A percentile compares a stretch with the other conserved stretches of the same genome.
These are phyloP conservation scores for Forficula auricularia DNA, from an alignment of 1,140 invertebrate species.

Conservation along the genomic window DNA sequence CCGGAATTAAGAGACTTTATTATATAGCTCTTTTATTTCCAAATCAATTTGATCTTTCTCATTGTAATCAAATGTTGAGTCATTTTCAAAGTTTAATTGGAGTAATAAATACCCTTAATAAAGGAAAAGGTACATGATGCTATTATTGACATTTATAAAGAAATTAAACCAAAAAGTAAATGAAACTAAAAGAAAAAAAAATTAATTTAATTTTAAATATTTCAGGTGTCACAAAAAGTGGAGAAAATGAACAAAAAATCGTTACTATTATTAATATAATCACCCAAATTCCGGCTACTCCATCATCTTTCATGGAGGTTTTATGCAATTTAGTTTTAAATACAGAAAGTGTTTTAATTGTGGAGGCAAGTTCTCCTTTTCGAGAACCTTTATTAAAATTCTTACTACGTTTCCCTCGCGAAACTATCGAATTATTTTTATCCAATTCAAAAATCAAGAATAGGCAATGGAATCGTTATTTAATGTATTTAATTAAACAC, in stretches of 20 bases:
- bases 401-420: constrained; percentile 63
- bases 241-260: constrained; percentile 66
- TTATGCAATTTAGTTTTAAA: constrained; percentile 67
- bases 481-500: constrained; percentile 70
- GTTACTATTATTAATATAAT: constrained; percentile 81
- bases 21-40: constrained; percentile 88
- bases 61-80: constrained; percentile 77
- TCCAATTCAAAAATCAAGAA: constrained; percentile 61
- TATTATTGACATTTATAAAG: no score
- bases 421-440: constrained; percentile 63
- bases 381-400: constrained; percentile 76
- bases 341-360: constrained; percentile 67
- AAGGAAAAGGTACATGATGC: constrained; percentile 25
- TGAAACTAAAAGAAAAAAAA: no score
- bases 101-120: constrained; percentile 55
- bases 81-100: constrained; percentile 75
- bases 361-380: constrained; percentile 81
- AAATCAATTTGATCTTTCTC: constrained; percentile 80
- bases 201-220: no score
- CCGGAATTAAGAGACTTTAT: constrained; percentile 68
- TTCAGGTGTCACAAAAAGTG: constrained; percentile 47
- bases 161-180: no score
- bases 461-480: constrained; percentile 67
- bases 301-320: constrained; percentile 64
- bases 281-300: constrained; percentile 70